Conservation (phyloP, 2,888 invertebrate genomes). For the Noctua janthina region DNA sequence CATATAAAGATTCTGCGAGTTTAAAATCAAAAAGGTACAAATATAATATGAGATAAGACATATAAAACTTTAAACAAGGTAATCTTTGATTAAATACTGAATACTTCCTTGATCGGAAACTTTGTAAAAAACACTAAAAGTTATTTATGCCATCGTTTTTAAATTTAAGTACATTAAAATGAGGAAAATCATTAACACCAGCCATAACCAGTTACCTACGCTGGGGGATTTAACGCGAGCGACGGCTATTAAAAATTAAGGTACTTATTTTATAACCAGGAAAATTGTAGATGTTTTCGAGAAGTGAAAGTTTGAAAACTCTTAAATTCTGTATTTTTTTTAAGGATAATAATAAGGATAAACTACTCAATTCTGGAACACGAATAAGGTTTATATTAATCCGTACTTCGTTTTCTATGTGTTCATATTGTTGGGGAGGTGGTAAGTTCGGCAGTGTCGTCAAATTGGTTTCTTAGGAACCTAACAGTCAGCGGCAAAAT, state of each 20-base stretch:
- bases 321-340: background rate
- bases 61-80: slow-evolving; percentile 43
- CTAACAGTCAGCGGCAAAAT: background rate
- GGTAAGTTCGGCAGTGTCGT: background rate
- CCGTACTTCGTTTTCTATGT: background rate
- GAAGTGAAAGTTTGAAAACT: slow-evolving; percentile 26
- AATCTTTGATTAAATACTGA: slow-evolving; percentile 58
- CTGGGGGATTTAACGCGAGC: slow-evolving; percentile 18
- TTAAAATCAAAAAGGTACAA: slow-evolving; percentile 60
- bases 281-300: slow-evolving; percentile 13
- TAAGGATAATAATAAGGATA: slow-evolving; percentile 8
- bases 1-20: slow-evolving; percentile 62
- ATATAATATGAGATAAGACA: slow-evolving; percentile 60
- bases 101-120: slow-evolving; percentile 60
- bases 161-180: slow-evolving; percentile 46
- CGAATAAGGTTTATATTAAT: background rate
- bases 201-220: slow-evolving; percentile 37
- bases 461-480: background rate
- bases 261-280: slow-evolving; percentile 15
- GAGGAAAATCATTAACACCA: slow-evolving; percentile 60
- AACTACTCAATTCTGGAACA: background rate
- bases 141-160: slow-evolving; percentile 22
- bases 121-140: slow-evolving; percentile 33
- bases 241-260: background rate
- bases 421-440: background rate